Evolutionary conservation across 1,140 invertebrate genomes (phyloP), one percentile per base, ranked within the genome.

Genomic region (Nylanderia fulva): DNA sequence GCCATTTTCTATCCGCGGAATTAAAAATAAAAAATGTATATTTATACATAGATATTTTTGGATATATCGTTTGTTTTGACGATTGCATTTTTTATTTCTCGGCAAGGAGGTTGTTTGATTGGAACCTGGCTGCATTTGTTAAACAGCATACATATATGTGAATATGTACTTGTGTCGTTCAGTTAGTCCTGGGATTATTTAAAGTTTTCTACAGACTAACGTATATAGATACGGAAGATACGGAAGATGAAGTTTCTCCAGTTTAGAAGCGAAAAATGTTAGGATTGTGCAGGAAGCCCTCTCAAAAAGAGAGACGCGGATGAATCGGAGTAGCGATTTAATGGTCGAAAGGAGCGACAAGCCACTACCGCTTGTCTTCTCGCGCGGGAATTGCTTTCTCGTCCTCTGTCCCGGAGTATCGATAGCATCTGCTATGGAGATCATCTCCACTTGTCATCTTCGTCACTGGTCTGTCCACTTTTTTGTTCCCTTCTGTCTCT

Each of bases 221-320:
- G 39, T 33, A 29, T 4, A 27, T 60, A 1, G 5, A 45, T 13
- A 18, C n/a, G 45, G 29, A 0, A 54, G 42, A 39, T 61, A 24
- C 9, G 68, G 36, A 54, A 24, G 60, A 68, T n/a, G n/a, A 60
- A 61, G 66, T 85, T 72, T 52, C 13, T 13, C 4, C 39, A 36
- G 33, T 21, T 82, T 29, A 52, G 33, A 63, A 56, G 61, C 64
- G 68, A 52, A 60, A 58, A n/a, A 54, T 36, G 60, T 13, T 54
- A 58, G 66, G 42, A 63, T 61, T 4, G 36, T 4, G 15, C 15
- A 15, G 9, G 24, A 21, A 15, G n/a, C n/a, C n/a, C 21, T 18
- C n/a, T 29, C 36, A 80, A 87, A 85, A 84, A 82, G 36, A 54
- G n/a, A 85, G 45, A 54, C 13, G 21, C 18, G 36, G 84, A 83